phyloP scores from a whole-genome alignment of 1,140 invertebrate genomes.

The Protaetia brevitarsis region DNA sequence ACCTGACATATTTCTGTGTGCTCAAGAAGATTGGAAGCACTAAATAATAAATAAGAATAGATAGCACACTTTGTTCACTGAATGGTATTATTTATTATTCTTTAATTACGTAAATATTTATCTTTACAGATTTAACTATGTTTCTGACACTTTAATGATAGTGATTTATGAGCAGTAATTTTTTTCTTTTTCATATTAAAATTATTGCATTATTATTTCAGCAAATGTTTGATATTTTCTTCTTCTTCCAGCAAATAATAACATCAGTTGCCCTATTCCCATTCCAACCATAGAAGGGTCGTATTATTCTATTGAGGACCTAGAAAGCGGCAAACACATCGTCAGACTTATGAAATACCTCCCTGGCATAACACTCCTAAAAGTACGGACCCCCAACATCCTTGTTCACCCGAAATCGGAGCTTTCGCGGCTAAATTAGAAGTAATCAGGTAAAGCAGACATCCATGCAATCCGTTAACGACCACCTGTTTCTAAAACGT shows the following conservation, averaged over 20 bases:
- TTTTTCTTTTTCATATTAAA: too few species aligned
- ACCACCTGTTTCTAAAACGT: neutral
- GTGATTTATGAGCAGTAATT: too few species aligned
- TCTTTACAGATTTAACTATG: too few species aligned
- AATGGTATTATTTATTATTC: too few species aligned
- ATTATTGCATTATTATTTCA: too few species aligned
- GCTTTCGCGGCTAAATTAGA: conserved; percentile 66
- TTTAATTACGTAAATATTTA: too few species aligned
- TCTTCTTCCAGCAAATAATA: conserved; percentile 51
- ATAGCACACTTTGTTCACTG: too few species aligned
- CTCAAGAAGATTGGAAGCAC: too few species aligned
- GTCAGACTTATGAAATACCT: conserved; percentile 72
- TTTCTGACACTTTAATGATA: too few species aligned
- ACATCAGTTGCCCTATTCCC: conserved; percentile 61
- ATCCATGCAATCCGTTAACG: neutral
- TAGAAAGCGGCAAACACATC: conserved; percentile 56
- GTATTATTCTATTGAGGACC: conserved; percentile 59
- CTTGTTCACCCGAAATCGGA: conserved; percentile 69
- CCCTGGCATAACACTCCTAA: conserved; percentile 65
- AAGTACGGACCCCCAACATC: conserved; percentile 53
- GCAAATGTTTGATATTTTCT: conserved; percentile 21
- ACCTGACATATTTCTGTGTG: too few species aligned
- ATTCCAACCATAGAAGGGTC: conserved; percentile 64
- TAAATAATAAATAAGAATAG: too few species aligned
- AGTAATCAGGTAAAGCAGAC: conserved; percentile 54